Conservation (phyloP, 2,888 invertebrate genomes). For the Sclerodermus sp. region DNA sequence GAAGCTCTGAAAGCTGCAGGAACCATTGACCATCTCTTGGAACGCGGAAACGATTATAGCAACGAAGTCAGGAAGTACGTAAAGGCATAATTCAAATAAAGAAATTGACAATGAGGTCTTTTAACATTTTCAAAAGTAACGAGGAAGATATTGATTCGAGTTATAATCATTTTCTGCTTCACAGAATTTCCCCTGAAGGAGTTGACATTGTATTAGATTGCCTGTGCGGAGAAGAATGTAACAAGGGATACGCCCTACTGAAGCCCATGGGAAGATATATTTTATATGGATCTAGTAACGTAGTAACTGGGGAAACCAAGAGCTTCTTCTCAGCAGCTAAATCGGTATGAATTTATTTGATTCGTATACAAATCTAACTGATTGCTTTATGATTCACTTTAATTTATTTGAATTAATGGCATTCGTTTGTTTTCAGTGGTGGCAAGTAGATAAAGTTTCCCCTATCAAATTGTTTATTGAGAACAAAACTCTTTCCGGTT, state of each 20-base stretch:
- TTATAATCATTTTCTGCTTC: slow-evolving; percentile 24
- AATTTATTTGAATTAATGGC: too few relatives aligned
- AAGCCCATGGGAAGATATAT: slow-evolving; percentile 89
- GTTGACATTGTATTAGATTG: slow-evolving; percentile 87
- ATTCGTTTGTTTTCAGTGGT: slow-evolving; percentile 70
- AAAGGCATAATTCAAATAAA: too few relatives aligned
- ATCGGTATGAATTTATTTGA: slow-evolving; percentile 70
- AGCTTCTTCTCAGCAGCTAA: slow-evolving; percentile 89
- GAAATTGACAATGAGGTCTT: too few relatives aligned
- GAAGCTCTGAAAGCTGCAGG: slow-evolving; percentile 76
- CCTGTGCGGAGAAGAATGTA: slow-evolving; percentile 86
- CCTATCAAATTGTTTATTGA: slow-evolving; percentile 87
- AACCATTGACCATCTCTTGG: slow-evolving; percentile 75
- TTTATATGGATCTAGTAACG: slow-evolving; percentile 84
- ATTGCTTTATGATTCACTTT: slow-evolving; percentile 4
- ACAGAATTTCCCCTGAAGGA: slow-evolving; percentile 73
- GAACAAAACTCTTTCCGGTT: slow-evolving; percentile 80
- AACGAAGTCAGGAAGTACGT: slow-evolving; percentile 83
- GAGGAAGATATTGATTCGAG: too few relatives aligned
- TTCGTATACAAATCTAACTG: not conserved
- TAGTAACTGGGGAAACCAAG: slow-evolving; percentile 88
- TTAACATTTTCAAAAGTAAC: too few relatives aligned
- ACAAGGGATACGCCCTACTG: slow-evolving; percentile 78
- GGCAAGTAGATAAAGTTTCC: slow-evolving; percentile 90
- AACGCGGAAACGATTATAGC: slow-evolving; percentile 79